Evolutionary conservation across 2,113 vertebrate genomes (phyloP).

Genomic region (Megaceryle torquata): DNA sequence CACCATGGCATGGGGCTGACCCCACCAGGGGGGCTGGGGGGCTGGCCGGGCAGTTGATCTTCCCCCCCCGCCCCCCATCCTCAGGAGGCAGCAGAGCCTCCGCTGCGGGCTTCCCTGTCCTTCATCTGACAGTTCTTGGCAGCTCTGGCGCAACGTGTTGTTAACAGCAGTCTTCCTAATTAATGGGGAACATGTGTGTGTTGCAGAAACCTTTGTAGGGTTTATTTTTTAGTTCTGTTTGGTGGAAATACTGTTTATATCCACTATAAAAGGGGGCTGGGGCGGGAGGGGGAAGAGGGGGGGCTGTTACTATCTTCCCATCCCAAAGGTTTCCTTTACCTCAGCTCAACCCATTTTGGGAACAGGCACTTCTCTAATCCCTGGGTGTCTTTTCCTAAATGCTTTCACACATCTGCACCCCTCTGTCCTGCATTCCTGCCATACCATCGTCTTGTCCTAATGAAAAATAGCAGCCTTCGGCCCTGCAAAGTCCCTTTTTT

Average conservation of each 20-base stretch:
- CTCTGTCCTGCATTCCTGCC: slow-evolving; percentile 56
- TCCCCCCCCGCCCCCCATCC: background rate
- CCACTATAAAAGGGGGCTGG: background rate
- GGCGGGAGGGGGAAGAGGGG: background rate
- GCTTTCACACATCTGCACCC: slow-evolving; percentile 61
- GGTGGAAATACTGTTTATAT: slow-evolving; percentile 67
- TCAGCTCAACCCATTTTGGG: slow-evolving; percentile 63
- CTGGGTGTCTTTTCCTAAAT: slow-evolving; percentile 48
- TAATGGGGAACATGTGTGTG: slow-evolving; percentile 71
- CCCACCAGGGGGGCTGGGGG: background rate
- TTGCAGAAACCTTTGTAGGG: slow-evolving; percentile 27
- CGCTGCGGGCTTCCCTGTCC: slow-evolving; percentile 60
- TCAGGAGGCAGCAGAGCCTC: slow-evolving; percentile 4
- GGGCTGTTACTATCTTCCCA: slow-evolving; percentile 32
- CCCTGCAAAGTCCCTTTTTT: background rate
- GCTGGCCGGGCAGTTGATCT: background rate
- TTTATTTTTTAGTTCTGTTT: background rate
- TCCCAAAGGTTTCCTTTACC: slow-evolving; percentile 69
- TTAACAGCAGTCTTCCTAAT: slow-evolving; percentile 70
- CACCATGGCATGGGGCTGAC: background rate
- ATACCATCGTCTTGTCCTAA: slow-evolving; percentile 56
- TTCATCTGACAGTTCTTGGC: slow-evolving; percentile 66
- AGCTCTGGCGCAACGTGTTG: slow-evolving; percentile 66
- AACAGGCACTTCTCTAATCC: slow-evolving; percentile 54
- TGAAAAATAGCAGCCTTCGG: slow-evolving; percentile 51